Evolutionary conservation across 2,888 invertebrate species (phyloP).

Genomic region (Gastrophysa polygoni): DNA sequence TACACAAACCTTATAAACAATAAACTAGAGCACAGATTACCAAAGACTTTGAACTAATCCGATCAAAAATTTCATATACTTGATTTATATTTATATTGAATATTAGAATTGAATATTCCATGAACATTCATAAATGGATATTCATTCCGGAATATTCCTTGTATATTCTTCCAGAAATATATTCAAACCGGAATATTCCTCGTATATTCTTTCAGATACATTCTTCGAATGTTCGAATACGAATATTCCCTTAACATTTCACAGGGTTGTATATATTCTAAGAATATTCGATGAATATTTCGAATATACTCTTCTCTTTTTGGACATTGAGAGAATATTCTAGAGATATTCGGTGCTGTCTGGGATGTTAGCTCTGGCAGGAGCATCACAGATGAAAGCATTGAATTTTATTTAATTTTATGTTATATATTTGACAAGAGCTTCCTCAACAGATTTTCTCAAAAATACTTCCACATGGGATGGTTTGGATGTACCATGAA

Average conservation of each 20-base stretch:
- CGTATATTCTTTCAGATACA: neutral
- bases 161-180: too few relatives aligned
- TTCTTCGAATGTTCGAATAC: neutral
- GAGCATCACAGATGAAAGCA: conserved; percentile 12
- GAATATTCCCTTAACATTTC: neutral
- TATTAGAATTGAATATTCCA: conserved; percentile 4
- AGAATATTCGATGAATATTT: neutral
- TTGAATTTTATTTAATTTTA: neutral
- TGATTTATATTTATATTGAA: too few relatives aligned
- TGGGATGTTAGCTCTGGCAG: conserved; percentile 6
- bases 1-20: too few relatives aligned
- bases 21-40: too few relatives aligned
- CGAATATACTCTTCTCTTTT: too few relatives aligned
- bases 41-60: too few relatives aligned
- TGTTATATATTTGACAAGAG: neutral
- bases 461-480: conserved; percentile 8
- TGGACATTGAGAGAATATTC: too few relatives aligned
- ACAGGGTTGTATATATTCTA: neutral
- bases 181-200: neutral
- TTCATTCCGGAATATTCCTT: too few relatives aligned
- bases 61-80: too few relatives aligned
- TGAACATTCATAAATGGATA: neutral
- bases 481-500: conserved; percentile 3
- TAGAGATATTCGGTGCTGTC: too few relatives aligned
- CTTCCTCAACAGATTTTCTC: conserved; percentile 5